Conservation (phyloP, 1,140 invertebrate genomes). For the Micrasema longulum region DNA sequence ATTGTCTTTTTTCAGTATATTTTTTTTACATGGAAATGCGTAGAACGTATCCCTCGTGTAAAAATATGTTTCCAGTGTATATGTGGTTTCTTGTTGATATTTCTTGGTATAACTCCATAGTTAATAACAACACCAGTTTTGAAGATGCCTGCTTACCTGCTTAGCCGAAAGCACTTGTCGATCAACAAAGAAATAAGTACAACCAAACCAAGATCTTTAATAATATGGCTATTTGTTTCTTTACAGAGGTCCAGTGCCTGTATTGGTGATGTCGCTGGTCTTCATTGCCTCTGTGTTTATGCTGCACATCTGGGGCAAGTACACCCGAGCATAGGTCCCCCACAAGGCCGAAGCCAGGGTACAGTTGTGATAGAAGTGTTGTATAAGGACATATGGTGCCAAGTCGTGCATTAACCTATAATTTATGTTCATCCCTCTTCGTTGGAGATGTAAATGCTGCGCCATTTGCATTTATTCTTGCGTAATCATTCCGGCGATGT, state of each 20-base stretch:
- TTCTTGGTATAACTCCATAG: no score
- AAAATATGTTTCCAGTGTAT: no score
- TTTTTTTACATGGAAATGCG: no score
- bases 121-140: no score
- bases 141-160: no score
- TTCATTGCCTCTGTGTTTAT: conserved; percentile 99
- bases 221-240: conserved; percentile 59
- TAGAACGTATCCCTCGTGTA: no score
- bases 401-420: conserved; percentile 27
- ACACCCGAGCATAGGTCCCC: conserved; percentile 86
- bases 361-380: conserved; percentile 15
- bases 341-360: not conserved
- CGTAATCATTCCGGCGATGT: conserved; percentile 46
- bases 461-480: conserved; percentile 43
- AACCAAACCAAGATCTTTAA: no score
- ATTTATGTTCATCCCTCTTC: conserved; percentile 27
- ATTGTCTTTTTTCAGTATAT: no score
- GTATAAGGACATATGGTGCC: conserved; percentile 38
- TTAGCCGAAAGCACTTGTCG: no score
- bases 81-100: no score
- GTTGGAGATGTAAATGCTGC: conserved; percentile 35
- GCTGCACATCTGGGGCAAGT: conserved; percentile 99
- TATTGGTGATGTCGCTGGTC: conserved; percentile 97
- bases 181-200: no score
- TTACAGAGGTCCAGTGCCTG: conserved; percentile 98